These are phyloP conservation scores for Chlorops oryzae DNA, from an alignment of 1,140 invertebrate species.

Conservation along the genomic window DNA sequence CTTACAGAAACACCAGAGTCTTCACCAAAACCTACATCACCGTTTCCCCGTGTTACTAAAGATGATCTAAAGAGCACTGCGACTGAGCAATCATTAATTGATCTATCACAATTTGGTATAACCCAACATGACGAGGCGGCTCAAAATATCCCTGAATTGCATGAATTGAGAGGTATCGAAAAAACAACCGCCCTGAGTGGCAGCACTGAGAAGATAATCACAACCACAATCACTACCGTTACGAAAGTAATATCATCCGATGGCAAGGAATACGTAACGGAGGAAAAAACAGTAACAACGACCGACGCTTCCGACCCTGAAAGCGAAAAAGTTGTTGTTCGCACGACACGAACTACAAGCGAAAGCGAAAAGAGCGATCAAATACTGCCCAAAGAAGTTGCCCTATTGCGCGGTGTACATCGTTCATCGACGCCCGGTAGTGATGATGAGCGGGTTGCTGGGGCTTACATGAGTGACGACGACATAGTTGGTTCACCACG, in stretches of 20 bases:
- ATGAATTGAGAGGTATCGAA: constrained; percentile 38
- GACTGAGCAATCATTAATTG: background rate
- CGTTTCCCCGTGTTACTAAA: constrained; percentile 41
- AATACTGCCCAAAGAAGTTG: constrained; percentile 37
- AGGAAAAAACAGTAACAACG: constrained; percentile 44
- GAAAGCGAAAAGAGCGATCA: constrained; percentile 41
- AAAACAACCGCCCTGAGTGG: constrained; percentile 36
- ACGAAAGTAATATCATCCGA: constrained; percentile 44
- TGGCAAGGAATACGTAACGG: constrained; percentile 44
- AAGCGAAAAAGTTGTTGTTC: constrained; percentile 40
- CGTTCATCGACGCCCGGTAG: constrained; percentile 57
- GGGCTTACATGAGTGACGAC: constrained; percentile 53
- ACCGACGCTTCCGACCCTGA: constrained; percentile 43
- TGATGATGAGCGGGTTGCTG: constrained; percentile 55
- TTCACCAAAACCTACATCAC: constrained; percentile 45
- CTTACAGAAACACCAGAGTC: constrained; percentile 43
- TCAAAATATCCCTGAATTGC: constrained; percentile 28
- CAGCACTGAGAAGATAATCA: constrained; percentile 45
- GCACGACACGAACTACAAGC: constrained; percentile 43
- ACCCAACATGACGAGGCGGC: too few relatives aligned
- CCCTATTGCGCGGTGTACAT: constrained; percentile 50
- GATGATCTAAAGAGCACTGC: constrained; percentile 33
- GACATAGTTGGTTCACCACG: constrained; percentile 54
- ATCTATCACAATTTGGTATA: too few relatives aligned
- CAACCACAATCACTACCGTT: constrained; percentile 44